Percentiles rank a stretch among this genome's conserved stretches.
phyloP scores from a whole-genome alignment of 2,888 invertebrate genomes.

The Proisotoma minuta region DNA sequence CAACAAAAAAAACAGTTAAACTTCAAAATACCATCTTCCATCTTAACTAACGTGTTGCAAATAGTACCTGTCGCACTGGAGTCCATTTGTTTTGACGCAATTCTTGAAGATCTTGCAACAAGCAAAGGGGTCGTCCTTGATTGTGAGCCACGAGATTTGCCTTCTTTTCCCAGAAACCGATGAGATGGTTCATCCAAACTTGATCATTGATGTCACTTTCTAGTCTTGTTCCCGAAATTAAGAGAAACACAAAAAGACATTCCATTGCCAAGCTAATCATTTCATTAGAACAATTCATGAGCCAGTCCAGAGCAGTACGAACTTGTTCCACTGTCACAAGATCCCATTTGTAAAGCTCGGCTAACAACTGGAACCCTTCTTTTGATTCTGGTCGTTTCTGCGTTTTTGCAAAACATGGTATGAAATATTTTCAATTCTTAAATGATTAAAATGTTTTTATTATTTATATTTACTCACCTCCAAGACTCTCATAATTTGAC shows the following conservation, averaged over 20 bases:
- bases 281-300: constrained; percentile 20
- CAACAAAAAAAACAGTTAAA: not conserved
- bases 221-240: constrained; percentile 30
- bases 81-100: constrained; percentile 33
- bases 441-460: not conserved
- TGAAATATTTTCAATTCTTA: not conserved
- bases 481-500: constrained; percentile 25
- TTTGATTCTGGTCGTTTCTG: constrained; percentile 29
- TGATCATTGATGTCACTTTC: constrained; percentile 23
- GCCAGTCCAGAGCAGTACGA: constrained; percentile 20
- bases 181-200: constrained; percentile 27
- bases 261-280: constrained; percentile 23
- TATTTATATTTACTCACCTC: not conserved
- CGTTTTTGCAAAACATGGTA: too few relatives aligned
- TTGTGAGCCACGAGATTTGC: constrained; percentile 25
- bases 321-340: constrained; percentile 30
- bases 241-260: constrained; percentile 32
- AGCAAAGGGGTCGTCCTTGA: constrained; percentile 33
- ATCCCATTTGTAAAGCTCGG: constrained; percentile 41
- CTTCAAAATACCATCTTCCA: too few relatives aligned
- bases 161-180: constrained; percentile 30
- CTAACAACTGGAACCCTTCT: constrained; percentile 34
- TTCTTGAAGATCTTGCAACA: constrained; percentile 31
- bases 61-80: constrained; percentile 27
- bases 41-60: too few relatives aligned